These are phyloP conservation scores for Spinus pinus DNA, from an alignment of 2,797 vertebrate species.

Conservation along the genomic window DNA sequence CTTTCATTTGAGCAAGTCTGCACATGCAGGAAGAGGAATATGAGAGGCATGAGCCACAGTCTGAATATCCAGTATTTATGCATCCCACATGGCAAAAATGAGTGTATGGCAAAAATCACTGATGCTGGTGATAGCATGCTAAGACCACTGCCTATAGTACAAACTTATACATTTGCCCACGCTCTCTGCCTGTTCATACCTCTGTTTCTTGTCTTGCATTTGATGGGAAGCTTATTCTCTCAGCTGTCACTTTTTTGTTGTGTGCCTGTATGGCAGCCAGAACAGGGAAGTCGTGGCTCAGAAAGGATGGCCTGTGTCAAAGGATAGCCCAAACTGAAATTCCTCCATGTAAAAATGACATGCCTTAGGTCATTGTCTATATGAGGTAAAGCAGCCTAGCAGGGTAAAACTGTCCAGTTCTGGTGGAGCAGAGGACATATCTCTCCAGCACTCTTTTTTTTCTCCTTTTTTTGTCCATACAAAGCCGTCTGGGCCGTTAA, in stretches of 20 bases:
- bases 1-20: not conserved
- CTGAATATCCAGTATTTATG: not conserved
- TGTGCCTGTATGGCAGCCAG: not conserved
- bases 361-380: not conserved
- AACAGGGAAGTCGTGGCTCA: not conserved
- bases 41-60: not conserved
- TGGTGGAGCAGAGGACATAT: not conserved
- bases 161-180: not conserved
- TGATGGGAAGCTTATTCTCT: not conserved
- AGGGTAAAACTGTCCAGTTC: not conserved
- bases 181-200: not conserved
- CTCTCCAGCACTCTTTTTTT: not conserved
- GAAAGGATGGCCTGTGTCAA: not conserved
- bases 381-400: not conserved
- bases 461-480: not conserved
- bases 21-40: not conserved
- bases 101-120: not conserved
- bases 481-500: not conserved
- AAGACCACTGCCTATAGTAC: not conserved
- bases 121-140: not conserved
- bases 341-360: not conserved
- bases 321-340: not conserved
- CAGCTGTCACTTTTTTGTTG: not conserved
- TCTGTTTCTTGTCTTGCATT: not conserved
- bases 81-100: not conserved